These are phyloP conservation scores for Xerus rutilus DNA, from an alignment of 2,797 vertebrate genomes.

Conservation along the genomic window DNA sequence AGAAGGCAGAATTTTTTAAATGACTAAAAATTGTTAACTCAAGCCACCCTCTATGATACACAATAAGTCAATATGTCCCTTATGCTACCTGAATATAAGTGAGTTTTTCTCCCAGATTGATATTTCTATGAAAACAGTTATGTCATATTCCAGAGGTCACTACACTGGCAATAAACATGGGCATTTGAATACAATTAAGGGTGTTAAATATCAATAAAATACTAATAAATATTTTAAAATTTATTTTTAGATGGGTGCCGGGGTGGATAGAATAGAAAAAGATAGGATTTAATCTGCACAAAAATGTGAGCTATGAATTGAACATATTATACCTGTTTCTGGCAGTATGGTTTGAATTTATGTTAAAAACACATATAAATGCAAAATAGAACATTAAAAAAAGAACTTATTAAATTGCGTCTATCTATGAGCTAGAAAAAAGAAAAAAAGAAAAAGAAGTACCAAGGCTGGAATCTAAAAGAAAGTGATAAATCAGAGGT, in stretches of 20 bases:
- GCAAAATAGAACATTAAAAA: not conserved
- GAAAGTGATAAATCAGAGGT: slow-evolving; percentile 37
- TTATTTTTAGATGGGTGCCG: not conserved
- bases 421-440: not conserved
- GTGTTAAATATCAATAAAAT: not conserved
- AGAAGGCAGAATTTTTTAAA: not conserved
- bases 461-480: slow-evolving; percentile 40
- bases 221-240: not conserved
- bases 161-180: not conserved
- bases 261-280: not conserved
- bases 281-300: not conserved
- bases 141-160: not conserved
- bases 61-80: not conserved
- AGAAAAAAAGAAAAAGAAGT: not conserved
- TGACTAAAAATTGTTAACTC: not conserved
- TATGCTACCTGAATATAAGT: not conserved
- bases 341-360: not conserved
- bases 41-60: not conserved
- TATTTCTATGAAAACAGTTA: not conserved
- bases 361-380: not conserved
- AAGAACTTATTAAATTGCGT: not conserved
- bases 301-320: not conserved
- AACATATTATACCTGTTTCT: not conserved
- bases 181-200: not conserved
- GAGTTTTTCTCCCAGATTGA: not conserved